Percentiles rank a stretch among this genome's conserved stretches.
phyloP scores from a whole-genome alignment of 1,140 invertebrate genomes.

The Cotesia vestalis region DNA sequence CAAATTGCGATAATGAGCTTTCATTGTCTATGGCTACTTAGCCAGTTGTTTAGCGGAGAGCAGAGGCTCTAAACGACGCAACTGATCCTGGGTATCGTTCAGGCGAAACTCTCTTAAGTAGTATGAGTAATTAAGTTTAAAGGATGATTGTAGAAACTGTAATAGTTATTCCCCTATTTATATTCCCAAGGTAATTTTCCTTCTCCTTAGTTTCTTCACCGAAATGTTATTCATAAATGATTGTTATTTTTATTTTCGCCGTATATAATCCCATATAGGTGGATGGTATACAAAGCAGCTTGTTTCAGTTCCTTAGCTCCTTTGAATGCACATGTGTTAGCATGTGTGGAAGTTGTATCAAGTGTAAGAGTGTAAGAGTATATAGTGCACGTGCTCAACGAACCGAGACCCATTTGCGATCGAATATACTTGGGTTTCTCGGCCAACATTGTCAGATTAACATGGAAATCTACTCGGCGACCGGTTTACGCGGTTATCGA shows the following conservation, averaged over 20 bases:
- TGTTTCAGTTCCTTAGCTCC: slow-evolving; percentile 15
- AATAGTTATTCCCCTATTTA: slow-evolving; percentile 23
- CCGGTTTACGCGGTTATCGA: slow-evolving; percentile 40
- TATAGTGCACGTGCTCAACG: slow-evolving; percentile 19
- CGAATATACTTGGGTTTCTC: slow-evolving; percentile 36
- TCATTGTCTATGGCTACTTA: neutral
- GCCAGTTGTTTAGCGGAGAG: neutral
- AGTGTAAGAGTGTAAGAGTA: neutral
- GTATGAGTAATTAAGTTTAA: slow-evolving; percentile 56
- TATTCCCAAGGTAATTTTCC: slow-evolving; percentile 25
- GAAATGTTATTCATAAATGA: slow-evolving; percentile 9
- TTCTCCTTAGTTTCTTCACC: neutral
- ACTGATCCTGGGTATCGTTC: neutral
- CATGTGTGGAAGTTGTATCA: neutral
- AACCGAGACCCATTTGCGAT: slow-evolving; percentile 33
- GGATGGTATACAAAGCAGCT: too few species aligned
- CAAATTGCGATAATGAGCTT: neutral
- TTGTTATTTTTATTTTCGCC: slow-evolving; percentile 6
- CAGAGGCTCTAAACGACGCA: neutral
- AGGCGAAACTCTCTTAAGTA: slow-evolving; percentile 50
- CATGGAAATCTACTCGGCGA: slow-evolving; percentile 46
- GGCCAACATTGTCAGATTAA: slow-evolving; percentile 48
- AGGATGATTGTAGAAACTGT: slow-evolving; percentile 43
- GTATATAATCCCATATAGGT: too few species aligned
- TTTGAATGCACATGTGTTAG: neutral